Evolutionary conservation across 2,113 vertebrate genomes (phyloP), one percentile per base, ranked within the genome.

Genomic region (Heteronetta atricapilla): DNA sequence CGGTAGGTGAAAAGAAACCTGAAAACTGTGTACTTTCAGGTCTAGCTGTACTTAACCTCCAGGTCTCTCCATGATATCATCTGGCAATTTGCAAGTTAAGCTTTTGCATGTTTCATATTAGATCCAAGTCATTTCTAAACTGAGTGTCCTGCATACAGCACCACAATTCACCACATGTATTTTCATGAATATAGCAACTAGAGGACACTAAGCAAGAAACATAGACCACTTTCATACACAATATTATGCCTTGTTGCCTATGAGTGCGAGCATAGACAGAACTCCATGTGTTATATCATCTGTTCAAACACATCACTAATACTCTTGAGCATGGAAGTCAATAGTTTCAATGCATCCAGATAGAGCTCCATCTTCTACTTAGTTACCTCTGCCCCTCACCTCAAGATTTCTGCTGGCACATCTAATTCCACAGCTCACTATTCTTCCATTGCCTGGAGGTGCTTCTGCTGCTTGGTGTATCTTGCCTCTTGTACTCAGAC

Each of bases 271-370:
- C 7, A n/a, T 26, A 15, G 36, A 59, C 40, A 69, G 68, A 56
- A 55, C 2, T 0, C 2, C 28, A 3, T 2, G 3, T 21, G 3
- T 38, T 36, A 46, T 19, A 52, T 19, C 8, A 42, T 13, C 10
- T 44, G 8, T n/a, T 82, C 29, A 82, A 92, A 82, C 11, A 17
- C 6, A 72, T 13, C 16, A 25, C 21, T 53, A 64, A 28, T 55
- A 33, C 13, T 77, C 63, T 70, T 56, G 46, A 53, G 34, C 26
- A n/a, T 7, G 25, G 20, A 69, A 63, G 25, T 15, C 64, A 76
- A 73, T 10, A 6, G 31, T 62, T 88, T 62, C 70, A 85, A 26
- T 7, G 58, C 6, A 73, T 23, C 10, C 50, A 55, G n/a, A n/a
- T 19, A 42, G 2, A 92, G 11, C 5, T 67, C 33, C 40, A 22